Evolutionary conservation across 2,797 vertebrate species (phyloP), one percentile per base, ranked within the genome.

Genomic region (Microcaecilia unicolor): DNA sequence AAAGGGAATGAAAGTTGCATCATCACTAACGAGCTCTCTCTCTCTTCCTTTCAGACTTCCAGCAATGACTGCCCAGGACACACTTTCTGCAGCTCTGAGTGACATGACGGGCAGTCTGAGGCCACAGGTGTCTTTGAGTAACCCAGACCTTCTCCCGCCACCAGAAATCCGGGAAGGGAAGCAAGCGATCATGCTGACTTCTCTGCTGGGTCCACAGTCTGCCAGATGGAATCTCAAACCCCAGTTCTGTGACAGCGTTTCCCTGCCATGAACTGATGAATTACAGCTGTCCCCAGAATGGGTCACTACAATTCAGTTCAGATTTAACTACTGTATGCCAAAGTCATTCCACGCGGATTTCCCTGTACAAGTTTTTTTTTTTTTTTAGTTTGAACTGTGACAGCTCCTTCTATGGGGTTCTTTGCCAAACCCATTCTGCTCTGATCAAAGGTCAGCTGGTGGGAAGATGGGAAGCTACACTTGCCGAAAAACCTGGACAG

Each of bases 41-140:
- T 48, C 25, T 65, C 29, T 55, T 23, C 66, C 55, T 48, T 49
- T 18, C 49, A 81, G 78, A 58, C 25, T 61, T 43, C 34, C 25
- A 42, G 36, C 28, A 28, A 13, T 22, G 32, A 44, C 12, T 3
- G 13, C 32, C 25, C 30, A 32, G 3, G 21, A 41, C 15, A 12
- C 37, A 26, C 28, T 37, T 55, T 42, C 6, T 15, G 22, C 17
- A 5, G 42, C n/a, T n/a, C 56, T 19, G 26, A 56, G 47, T 53
- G 45, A 50, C 31, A 44, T 2, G 11, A 25, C 6, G 0, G 0
- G 28, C 31, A 5, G 21, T 37, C 9, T 10, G 47, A 34, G 51
- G 55, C 26, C 18, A 19, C 11, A 27, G 36, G 34, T 40, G 24
- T 17, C 20, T 21, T 18, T 17, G 0, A 5, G 6, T 1, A 13